Evolutionary conservation across 1,140 invertebrate genomes (phyloP), one percentile per base, ranked within the genome.

Genomic region (Hyphantria cunea): DNA sequence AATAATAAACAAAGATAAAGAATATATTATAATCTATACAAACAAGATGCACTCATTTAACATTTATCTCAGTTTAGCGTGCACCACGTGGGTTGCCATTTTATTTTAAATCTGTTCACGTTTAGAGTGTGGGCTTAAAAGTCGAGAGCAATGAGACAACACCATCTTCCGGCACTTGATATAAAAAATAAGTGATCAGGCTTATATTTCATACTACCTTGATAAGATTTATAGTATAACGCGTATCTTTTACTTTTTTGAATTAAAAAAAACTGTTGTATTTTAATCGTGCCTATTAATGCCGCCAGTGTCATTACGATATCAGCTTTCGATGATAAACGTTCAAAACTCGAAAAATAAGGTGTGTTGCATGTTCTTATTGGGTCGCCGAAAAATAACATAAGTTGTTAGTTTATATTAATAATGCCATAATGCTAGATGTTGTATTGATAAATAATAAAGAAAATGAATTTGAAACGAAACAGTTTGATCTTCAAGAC

Each of bases 121-220:
- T 60, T 14, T 32, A 33, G 32, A 51, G 56, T 60, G 55, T 49
- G 34, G 55, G 44, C 10, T 48, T 34, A 12, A 10, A 31, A 34
- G 25, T 50, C 17, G 48, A 42, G 47, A 42, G 39, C 47, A 44
- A 60, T 51, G 48, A 13, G 48, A 60, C 56, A 51, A 32, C 17
- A 15, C 39, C 25, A 39, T 41, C 44, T 63, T 63, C 50, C 60
- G 60, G 60, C 60, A 63, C 50, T 49, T 63, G 60, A 6, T 2
- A 14, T 9, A 4, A 48, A 8, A 47, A 42, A 32, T 62, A 62
- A 62, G 41, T 62, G 59, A 32, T 7, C 14, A 7, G 41, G 10
- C 47, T 62, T 53, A 62, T 60, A 60, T 62, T 53, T 63, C 37
- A 60, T 60, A 42, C 32, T 41, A 37, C 37, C 56, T 41, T 14